A percentile compares a stretch with the other conserved stretches of the same genome.
Conservation (phyloP, 2,113 vertebrate species). For the Vicugna pacos region DNA sequence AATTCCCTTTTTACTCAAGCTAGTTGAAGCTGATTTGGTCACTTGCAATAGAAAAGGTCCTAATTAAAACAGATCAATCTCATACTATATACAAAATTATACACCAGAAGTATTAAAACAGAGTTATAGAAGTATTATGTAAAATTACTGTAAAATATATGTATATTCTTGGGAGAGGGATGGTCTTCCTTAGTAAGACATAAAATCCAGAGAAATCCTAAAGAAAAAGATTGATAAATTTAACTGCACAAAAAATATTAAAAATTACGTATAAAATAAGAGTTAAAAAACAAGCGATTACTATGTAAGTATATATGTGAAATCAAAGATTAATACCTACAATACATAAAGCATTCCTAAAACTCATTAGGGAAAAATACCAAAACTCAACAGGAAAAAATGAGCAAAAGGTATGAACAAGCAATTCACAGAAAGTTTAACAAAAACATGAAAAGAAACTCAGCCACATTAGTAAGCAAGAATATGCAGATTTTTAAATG, state of each 20-base stretch:
- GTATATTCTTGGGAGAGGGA: not conserved
- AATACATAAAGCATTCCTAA: constrained; percentile 31
- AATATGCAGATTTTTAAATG: not conserved
- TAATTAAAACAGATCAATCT: constrained; percentile 54
- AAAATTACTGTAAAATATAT: constrained; percentile 39
- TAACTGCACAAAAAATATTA: constrained; percentile 55
- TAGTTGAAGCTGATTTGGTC: constrained; percentile 41
- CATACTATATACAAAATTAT: constrained; percentile 28
- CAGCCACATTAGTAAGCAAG: not conserved
- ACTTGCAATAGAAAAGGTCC: constrained; percentile 16
- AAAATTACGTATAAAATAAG: not conserved
- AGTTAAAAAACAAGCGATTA: constrained; percentile 44
- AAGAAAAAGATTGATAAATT: constrained; percentile 56
- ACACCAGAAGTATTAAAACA: constrained; percentile 28
- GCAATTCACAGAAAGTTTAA: constrained; percentile 46
- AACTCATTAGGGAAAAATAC: constrained; percentile 47
- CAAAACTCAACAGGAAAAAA: constrained; percentile 19
- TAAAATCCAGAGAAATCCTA: constrained; percentile 51
- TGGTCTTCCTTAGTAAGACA: constrained; percentile 43
- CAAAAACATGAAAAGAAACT: constrained; percentile 49
- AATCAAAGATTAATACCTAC: constrained; percentile 45
- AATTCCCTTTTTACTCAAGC: not conserved
- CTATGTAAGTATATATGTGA: not conserved
- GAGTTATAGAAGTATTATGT: constrained; percentile 7
- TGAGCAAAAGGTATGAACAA: constrained; percentile 27